These are phyloP conservation scores for Hypena proboscidalis DNA, from an alignment of 2,888 invertebrate genomes.

Conservation along the genomic window DNA sequence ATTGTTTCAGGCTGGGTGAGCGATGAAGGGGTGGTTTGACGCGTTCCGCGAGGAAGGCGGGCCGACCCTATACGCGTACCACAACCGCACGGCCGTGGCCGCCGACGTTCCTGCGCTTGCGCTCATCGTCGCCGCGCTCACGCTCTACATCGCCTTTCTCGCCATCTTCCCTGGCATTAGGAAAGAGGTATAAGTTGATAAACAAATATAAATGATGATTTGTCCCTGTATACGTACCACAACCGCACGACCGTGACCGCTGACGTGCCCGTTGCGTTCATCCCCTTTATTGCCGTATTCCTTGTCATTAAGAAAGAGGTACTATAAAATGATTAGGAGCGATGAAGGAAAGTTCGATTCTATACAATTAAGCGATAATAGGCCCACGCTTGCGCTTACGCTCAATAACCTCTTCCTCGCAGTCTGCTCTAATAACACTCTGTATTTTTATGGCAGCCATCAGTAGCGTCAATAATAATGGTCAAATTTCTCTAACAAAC, in stretches of 20 bases:
- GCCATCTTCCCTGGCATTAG: constrained; percentile 98
- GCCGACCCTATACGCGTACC: constrained; percentile 97
- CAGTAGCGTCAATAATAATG: too few species aligned
- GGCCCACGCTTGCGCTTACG: too few species aligned
- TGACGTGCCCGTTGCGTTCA: constrained; percentile 94
- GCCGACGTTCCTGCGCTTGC: constrained; percentile 96
- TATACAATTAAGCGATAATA: too few species aligned
- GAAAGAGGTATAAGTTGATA: constrained; percentile 89
- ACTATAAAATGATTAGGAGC: too few species aligned
- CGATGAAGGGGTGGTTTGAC: constrained; percentile 98
- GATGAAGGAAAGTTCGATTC: too few species aligned
- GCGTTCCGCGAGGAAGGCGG: constrained; percentile 98
- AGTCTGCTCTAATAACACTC: too few species aligned
- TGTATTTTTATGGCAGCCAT: too few species aligned
- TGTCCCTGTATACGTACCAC: constrained; percentile 96
- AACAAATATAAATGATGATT: too few species aligned
- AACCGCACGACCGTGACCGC: constrained; percentile 98
- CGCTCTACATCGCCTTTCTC: constrained; percentile 96
- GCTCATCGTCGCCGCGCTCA: constrained; percentile 94
- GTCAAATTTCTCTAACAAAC: too few species aligned
- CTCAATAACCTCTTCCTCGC: too few species aligned
- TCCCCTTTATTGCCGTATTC: constrained; percentile 97
- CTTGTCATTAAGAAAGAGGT: constrained; percentile 98
- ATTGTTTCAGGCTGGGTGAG: constrained; percentile 78
- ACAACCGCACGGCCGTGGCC: constrained; percentile 97